phyloP scores from a whole-genome alignment of 2,797 vertebrate species.

The Tinamus major region DNA sequence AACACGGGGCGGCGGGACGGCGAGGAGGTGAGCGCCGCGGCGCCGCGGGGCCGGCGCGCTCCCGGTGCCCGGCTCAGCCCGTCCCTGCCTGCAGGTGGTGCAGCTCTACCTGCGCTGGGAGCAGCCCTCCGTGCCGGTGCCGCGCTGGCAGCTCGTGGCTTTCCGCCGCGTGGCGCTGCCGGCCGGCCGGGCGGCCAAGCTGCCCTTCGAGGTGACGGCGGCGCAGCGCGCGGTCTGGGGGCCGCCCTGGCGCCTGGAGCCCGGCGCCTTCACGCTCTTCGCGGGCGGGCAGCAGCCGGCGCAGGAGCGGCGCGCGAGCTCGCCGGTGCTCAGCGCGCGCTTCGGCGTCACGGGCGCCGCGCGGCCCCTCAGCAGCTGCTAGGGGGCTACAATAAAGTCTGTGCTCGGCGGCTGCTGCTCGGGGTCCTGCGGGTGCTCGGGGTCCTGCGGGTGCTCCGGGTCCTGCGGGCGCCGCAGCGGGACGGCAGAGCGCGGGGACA shows the following conservation, averaged over 20 bases:
- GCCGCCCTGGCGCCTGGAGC: slow-evolving; percentile 57
- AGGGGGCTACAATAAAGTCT: background rate
- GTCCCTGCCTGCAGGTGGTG: slow-evolving; percentile 48
- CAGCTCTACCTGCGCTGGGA: slow-evolving; percentile 77
- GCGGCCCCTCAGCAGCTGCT: slow-evolving; percentile 16
- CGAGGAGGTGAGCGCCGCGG: slow-evolving; percentile 63
- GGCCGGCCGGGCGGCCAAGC: background rate
- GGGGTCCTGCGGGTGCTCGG: too few species aligned
- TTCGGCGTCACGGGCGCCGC: slow-evolving; percentile 3
- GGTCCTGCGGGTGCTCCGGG: too few species aligned
- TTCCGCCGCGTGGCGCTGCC: slow-evolving; percentile 43
- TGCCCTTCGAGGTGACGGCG: slow-evolving; percentile 34
- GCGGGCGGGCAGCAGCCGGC: slow-evolving; percentile 66
- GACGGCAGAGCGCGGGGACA: too few species aligned
- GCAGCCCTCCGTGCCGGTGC: slow-evolving; percentile 49
- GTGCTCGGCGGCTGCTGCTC: too few species aligned
- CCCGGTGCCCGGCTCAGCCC: too few species aligned
- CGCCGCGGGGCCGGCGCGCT: background rate
- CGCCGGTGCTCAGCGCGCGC: background rate
- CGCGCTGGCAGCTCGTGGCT: slow-evolving; percentile 75
- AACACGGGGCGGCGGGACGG: slow-evolving; percentile 53
- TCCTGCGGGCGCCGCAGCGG: slow-evolving; percentile 2
- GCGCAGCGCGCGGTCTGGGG: slow-evolving; percentile 67
- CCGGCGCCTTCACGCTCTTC: slow-evolving; percentile 63
- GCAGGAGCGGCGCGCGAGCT: slow-evolving; percentile 11